A percentile compares a stretch with the other conserved stretches of the same genome.
These are phyloP conservation scores for Reticulitermes lucifugus DNA, from an alignment of 2,888 invertebrate genomes.

Conservation along the genomic window DNA sequence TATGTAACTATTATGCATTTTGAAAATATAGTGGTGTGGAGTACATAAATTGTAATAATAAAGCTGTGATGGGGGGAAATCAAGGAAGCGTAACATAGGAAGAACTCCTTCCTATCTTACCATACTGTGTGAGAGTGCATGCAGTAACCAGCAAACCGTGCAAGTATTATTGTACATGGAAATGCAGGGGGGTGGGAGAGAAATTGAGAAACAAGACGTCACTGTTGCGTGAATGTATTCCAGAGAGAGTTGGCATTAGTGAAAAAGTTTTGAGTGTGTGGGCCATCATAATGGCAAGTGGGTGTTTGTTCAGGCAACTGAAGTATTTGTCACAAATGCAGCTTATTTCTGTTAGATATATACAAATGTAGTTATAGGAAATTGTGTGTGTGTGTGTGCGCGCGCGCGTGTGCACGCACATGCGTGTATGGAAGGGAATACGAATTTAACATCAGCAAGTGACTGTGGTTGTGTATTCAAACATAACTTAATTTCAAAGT, in stretches of 20 bases:
- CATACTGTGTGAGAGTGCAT: neutral
- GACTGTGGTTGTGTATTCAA: too few species aligned
- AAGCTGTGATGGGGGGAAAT: neutral
- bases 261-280: too few species aligned
- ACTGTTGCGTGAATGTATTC: neutral
- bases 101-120: neutral
- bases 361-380: neutral
- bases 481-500: too few species aligned
- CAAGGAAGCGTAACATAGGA: neutral
- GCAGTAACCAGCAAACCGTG: neutral
- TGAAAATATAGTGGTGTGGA: neutral
- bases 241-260: neutral
- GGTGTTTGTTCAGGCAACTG: neutral
- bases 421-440: too few species aligned
- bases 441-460: too few species aligned
- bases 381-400: neutral
- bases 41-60: neutral
- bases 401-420: neutral
- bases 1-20: neutral
- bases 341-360: neutral
- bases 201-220: neutral
- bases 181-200: neutral
- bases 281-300: constrained; percentile 13
- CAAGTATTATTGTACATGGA: neutral
- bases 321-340: neutral